Percentiles rank a stretch among this genome's conserved stretches.
Conservation (phyloP, 1,140 invertebrate species). For the Dreissena polymorpha region DNA sequence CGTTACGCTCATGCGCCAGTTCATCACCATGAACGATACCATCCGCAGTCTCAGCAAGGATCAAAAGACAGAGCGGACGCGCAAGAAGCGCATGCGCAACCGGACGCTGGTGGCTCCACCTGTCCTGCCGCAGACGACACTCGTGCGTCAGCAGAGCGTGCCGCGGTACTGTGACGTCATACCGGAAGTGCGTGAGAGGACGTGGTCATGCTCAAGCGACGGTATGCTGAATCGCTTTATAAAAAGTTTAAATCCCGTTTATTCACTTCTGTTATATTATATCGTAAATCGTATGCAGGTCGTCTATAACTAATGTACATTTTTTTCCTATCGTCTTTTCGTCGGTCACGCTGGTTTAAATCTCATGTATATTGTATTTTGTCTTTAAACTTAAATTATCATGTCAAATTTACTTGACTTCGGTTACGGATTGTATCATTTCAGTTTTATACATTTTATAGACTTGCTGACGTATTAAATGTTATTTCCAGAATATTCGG, state of each 20-base stretch:
- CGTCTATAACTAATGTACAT: no score
- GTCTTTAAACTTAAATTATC: no score
- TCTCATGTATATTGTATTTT: no score
- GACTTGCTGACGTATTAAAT: no score
- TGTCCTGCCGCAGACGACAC: slow-evolving; percentile 8
- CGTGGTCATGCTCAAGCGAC: slow-evolving; percentile 17
- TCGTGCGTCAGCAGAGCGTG: slow-evolving; percentile 27
- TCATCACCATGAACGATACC: slow-evolving; percentile 47
- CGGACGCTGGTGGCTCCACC: not conserved
- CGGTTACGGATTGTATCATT: no score
- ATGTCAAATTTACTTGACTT: no score
- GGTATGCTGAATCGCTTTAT: slow-evolving; percentile 14
- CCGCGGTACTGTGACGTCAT: slow-evolving; percentile 48
- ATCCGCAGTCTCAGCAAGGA: slow-evolving; percentile 35
- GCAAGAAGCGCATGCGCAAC: slow-evolving; percentile 19
- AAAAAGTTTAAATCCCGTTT: no score
- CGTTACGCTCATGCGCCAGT: slow-evolving; percentile 43
- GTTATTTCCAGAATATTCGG: not conserved
- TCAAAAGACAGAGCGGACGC: not conserved
- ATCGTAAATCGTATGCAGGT: no score
- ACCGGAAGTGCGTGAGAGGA: slow-evolving; percentile 35
- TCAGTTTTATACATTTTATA: no score
- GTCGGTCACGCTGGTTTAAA: no score
- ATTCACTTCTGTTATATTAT: no score
- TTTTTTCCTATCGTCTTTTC: no score